Percentiles rank a stretch among this genome's conserved stretches.
phyloP scores from a whole-genome alignment of 2,797 vertebrate genomes.

The Ctenosaura bakeri region DNA sequence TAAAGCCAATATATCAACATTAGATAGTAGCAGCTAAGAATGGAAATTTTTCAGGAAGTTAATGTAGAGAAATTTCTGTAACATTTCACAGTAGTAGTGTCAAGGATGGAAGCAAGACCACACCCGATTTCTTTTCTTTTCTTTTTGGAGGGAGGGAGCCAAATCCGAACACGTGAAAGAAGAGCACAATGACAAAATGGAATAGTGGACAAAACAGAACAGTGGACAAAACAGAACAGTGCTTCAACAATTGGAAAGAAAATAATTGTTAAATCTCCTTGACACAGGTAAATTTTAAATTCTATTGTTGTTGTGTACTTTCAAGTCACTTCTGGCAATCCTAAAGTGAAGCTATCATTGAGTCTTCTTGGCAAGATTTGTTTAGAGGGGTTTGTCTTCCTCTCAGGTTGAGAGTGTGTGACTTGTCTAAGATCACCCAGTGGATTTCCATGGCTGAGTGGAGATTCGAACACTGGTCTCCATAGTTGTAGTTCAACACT shows the following conservation, averaged over 20 bases:
- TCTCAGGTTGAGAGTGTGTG: too few relatives aligned
- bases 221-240: neutral
- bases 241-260: neutral
- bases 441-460: too few relatives aligned
- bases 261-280: neutral
- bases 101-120: neutral
- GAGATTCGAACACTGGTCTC: too few relatives aligned
- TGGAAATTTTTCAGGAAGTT: neutral
- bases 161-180: conserved; percentile 11
- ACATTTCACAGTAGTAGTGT: neutral
- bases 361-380: too few relatives aligned
- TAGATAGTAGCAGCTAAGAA: neutral
- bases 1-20: neutral
- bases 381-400: too few relatives aligned
- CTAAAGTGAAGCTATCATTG: too few relatives aligned
- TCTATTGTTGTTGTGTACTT: neutral
- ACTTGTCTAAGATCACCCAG: too few relatives aligned
- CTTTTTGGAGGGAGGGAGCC: neutral
- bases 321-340: too few relatives aligned
- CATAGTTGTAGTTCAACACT: too few relatives aligned
- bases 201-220: neutral
- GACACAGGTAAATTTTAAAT: neutral
- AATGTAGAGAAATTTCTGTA: neutral
- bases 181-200: neutral
- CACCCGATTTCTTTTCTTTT: too few relatives aligned